Evolutionary conservation across 2,888 invertebrate genomes (phyloP), one percentile per base, ranked within the genome.

Genomic region (Melipona beecheii): DNA sequence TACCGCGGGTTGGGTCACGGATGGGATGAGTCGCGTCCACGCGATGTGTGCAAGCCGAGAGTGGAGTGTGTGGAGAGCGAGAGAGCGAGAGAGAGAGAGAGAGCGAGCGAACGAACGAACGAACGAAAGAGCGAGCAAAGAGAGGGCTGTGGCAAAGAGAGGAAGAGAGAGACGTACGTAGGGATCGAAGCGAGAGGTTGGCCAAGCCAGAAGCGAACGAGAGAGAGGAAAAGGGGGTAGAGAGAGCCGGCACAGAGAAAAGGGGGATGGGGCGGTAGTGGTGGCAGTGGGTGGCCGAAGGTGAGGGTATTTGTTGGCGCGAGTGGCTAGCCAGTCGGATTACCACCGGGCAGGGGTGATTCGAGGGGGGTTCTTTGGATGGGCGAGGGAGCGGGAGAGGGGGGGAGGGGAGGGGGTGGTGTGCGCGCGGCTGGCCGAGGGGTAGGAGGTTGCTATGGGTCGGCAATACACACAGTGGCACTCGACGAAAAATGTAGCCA

Each of bases 321-420:
- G 94, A 93, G 94, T 93, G 93, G 94, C 94, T 93, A 94, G 93
- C 94, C 94, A 94, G 94, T 93, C 93, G 94, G 94, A 94, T 94
- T 94, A 94, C 94, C 94, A 93, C 93, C 90, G 92, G 90, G 87
- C 43, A 43, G 90, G 89, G 87, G 86, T 83, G 89, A 86, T 90
- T 83, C 79, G 89, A 86, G 89, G 90, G 87, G 84, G 89, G 74
- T 76, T 81, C 75, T 81, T 81, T 66, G 87, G 87, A 86, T 70
- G 85, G 77, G 81, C 68, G 78, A 75, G 88, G 43, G 43, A 43
- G 43, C 43, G 43, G 0, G 43, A 2, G 43, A 43, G 9, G 43
- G 11, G 43, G 43, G 9, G 9, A 2, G 1, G 11, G 43, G 9
- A 4, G 31, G 9, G 43, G 9, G 43, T 81, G 77, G 77, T 78